Evolutionary conservation across 2,888 invertebrate genomes (phyloP), one percentile per base, ranked within the genome.

Genomic region (Nemotelus pantherinus): DNA sequence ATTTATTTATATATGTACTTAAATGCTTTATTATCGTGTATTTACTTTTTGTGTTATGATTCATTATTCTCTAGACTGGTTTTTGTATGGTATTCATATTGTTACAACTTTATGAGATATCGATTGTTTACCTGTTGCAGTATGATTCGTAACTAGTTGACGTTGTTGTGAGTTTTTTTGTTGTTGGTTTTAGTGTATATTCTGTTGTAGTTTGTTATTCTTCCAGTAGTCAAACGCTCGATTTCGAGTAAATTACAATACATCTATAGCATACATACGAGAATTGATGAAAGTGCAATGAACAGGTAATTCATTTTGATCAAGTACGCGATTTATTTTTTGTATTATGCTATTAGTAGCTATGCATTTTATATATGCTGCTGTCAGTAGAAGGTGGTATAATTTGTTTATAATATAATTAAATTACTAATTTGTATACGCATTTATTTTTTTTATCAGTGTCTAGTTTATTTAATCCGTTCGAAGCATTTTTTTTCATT

Each of bases 221-320:
- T 10, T 57, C 10, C 25, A 57, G 2, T 25, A 65, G n/a, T 25
- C 25, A 25, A 25, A 25, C 25, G 25, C 25, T 25, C 25, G 25
- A 25, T 25, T 25, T 25, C 25, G 25, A 25, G 25, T 25, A 25
- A 25, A 25, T 25, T 65, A 45, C 48, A 68, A 68, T 50, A 68
- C 67, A 65, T 65, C 65, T 65, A 65, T 45, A 65, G 65, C 65
- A 65, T 65, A 47, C 5, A n/a, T 65, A 10, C 5, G 57, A 41
- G 41, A 25, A 25, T 1, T 7, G 25, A 39, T 57, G 57, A 57
- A 57, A 57, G 57, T 57, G 4, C 10, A 25, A 25, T 25, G 10
- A 57, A 57, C 57, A 25, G 10, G 10, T 10, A 57, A 25, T 57
- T 57, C 3, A 57, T 9, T 57, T 57, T 57, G 9, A 3, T 57